Conservation (phyloP, 37 sponge, comb jelly and placozoan species). For the Agelas oroides region DNA sequence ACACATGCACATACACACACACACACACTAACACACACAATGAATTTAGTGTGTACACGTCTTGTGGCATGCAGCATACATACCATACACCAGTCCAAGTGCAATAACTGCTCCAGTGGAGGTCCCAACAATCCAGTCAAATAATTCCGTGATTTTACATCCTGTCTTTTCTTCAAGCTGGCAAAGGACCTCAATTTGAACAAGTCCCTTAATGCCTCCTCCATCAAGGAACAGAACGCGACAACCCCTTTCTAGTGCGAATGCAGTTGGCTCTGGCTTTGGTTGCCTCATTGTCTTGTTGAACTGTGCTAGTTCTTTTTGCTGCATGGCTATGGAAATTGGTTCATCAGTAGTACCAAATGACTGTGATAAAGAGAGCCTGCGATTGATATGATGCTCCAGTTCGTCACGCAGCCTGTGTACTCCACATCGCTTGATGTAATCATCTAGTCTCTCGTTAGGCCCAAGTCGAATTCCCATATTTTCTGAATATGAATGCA, state of each 20-base stretch:
- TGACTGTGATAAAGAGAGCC: constrained; percentile 32
- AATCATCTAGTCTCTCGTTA: constrained; percentile 22
- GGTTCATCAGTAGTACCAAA: constrained; percentile 35
- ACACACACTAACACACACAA: too few relatives aligned
- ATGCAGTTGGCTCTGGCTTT: neutral
- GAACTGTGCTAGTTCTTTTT: constrained; percentile 42
- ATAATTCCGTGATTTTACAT: constrained; percentile 41
- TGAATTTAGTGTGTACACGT: too few relatives aligned
- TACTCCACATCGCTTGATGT: constrained; percentile 22
- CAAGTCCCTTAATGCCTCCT: constrained; percentile 65
- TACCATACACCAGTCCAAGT: constrained; percentile 41
- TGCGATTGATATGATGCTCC: constrained; percentile 22
- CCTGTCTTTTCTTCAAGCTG: constrained; percentile 35
- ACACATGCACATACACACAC: too few relatives aligned
- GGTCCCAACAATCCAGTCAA: constrained; percentile 56
- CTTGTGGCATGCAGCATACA: too few relatives aligned
- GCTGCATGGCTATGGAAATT: constrained; percentile 32
- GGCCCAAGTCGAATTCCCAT: neutral
- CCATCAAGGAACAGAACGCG: constrained; percentile 63
- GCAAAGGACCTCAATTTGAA: constrained; percentile 47
- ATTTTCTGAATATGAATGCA: constrained; percentile 17
- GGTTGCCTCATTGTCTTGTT: constrained; percentile 26
- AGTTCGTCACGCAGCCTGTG: constrained; percentile 22
- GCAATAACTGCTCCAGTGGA: constrained; percentile 35
- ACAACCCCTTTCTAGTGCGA: constrained; percentile 22